Evolutionary conservation across 2,113 vertebrate genomes (phyloP).

Genomic region (Paramormyrops kingsleyae): DNA sequence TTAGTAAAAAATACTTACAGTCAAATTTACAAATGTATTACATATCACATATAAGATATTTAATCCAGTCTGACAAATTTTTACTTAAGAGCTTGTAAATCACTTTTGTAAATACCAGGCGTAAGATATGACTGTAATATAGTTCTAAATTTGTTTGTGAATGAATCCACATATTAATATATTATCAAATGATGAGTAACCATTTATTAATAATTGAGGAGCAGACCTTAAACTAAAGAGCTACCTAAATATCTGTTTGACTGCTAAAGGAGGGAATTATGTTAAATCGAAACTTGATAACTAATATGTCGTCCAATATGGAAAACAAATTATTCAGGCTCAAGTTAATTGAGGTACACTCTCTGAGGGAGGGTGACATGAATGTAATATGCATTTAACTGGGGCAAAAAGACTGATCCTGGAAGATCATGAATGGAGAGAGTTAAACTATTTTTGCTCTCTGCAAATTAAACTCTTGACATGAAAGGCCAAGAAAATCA

Average conservation of each 20-base stretch:
- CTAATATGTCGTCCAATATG: neutral
- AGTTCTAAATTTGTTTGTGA: neutral
- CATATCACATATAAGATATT: neutral
- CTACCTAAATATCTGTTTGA: neutral
- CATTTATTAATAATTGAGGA: neutral
- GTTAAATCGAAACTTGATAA: neutral
- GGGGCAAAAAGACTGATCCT: neutral
- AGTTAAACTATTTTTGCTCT: constrained; percentile 12
- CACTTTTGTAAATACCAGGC: neutral
- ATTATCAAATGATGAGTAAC: neutral
- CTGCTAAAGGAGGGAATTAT: neutral
- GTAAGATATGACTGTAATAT: neutral
- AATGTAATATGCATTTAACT: neutral
- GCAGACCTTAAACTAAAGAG: neutral
- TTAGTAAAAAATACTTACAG: neutral
- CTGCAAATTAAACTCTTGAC: constrained; percentile 2
- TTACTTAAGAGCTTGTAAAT: neutral
- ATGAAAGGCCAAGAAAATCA: neutral
- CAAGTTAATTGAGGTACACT: neutral
- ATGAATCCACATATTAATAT: neutral
- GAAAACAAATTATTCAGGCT: neutral
- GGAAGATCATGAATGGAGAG: neutral
- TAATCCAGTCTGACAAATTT: neutral
- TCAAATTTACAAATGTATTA: neutral
- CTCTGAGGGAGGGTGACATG: neutral